Evolutionary conservation across 1,140 invertebrate genomes (phyloP), one percentile per base, ranked within the genome.

Genomic region (Brachionus rotundiformis): DNA sequence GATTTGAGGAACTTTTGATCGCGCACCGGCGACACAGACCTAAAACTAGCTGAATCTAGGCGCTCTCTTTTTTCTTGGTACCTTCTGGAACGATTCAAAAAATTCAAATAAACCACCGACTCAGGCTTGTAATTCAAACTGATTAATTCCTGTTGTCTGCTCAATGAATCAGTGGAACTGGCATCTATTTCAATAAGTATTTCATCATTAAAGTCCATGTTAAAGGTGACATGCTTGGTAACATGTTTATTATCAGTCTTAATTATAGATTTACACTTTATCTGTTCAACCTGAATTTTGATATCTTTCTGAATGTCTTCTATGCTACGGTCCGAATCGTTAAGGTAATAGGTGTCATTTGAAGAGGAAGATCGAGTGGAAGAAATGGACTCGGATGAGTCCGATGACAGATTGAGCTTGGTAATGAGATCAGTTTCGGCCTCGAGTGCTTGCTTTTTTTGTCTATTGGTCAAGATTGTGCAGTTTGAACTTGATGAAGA

Each of bases 81-180:
- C 8, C 39, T 41, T 47, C 39, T 73, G 6, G 68, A 73, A 39
- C 68, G 6, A 25, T 73, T 47, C 19, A 73, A 23, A 73, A 73
- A 73, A 47, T 73, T 73, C 3, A 73, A 44, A 73, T 73, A 73
- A 41, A 73, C 68, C 19, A 73, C 6, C 3, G 68, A 73, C 2
- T 73, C 68, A 7, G 68, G 36, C 25, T 73, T 73, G 27, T 44
- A 73, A 73, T 73, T 73, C 25, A 73, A 73, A 73, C 29, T 41
- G 11, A 73, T 73, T 25, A 73, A 73, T 33, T 33, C 16, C n/a
- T 36, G 29, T 68, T 68, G 63, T 11, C 33, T 33, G 16, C 29
- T 68, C 33, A 68, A 68, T 19, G 27, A 33, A 0, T 36, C 63
- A 47, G 23, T 73, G 23, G 39, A 73, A 44, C 31, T 36, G 8